A percentile compares a stretch with the other conserved stretches of the same genome.
These are phyloP conservation scores for Sinonovacula constricta DNA, from an alignment of 1,140 invertebrate genomes.

Conservation along the genomic window DNA sequence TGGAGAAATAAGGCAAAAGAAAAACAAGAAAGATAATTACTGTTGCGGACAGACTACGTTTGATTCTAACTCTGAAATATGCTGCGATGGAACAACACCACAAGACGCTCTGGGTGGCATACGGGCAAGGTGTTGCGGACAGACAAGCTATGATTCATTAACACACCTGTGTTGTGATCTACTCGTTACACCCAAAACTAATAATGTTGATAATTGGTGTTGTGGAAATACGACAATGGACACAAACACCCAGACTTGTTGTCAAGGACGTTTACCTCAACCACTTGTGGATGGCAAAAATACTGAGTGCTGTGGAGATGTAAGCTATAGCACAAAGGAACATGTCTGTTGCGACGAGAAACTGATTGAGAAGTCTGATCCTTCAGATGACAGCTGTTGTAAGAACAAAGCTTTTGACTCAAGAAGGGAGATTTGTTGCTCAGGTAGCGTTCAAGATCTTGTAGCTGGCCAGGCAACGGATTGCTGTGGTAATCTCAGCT, in stretches of 20 bases:
- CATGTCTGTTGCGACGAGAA: conserved; percentile 36
- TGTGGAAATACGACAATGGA: conserved; percentile 48
- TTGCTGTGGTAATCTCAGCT: conserved; percentile 36
- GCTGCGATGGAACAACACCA: conserved; percentile 42
- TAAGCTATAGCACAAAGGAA: conserved; percentile 32
- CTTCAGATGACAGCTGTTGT: conserved; percentile 43
- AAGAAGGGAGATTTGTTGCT: conserved; percentile 34
- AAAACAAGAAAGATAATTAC: conserved; percentile 32
- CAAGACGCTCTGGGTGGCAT: conserved; percentile 30
- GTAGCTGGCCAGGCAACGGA: conserved; percentile 27
- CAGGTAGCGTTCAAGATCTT: conserved; percentile 24
- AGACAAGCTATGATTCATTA: conserved; percentile 36
- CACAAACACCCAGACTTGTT: conserved; percentile 30
- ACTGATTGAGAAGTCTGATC: conserved; percentile 32
- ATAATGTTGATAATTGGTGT: conserved; percentile 32
- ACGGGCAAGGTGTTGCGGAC: conserved; percentile 38
- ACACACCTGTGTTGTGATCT: conserved; percentile 37
- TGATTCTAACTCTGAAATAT: conserved; percentile 40
- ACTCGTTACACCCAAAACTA: conserved; percentile 26
- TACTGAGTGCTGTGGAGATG: conserved; percentile 41
- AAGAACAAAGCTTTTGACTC: conserved; percentile 23
- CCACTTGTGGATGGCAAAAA: conserved; percentile 16
- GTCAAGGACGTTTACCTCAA: conserved; percentile 25
- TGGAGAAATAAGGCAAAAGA: conserved; percentile 8
- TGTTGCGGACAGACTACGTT: conserved; percentile 49